Conservation (phyloP, 2,888 invertebrate species). For the Cerastoderma edule region DNA sequence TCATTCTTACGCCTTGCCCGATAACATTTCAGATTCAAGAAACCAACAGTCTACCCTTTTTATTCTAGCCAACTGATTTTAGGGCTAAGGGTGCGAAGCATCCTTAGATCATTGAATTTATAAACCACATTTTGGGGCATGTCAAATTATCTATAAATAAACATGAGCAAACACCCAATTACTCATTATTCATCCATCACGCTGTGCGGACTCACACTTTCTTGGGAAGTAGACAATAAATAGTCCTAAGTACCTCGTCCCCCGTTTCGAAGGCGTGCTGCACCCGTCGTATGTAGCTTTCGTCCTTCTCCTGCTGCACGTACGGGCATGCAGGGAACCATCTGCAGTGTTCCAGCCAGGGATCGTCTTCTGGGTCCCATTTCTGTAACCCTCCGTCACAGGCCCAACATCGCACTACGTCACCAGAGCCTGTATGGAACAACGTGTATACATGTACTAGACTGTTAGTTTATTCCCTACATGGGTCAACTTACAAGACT, state of each 20-base stretch:
- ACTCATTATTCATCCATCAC: neutral
- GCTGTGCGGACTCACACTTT: no score
- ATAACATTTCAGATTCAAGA: no score
- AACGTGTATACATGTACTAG: no score
- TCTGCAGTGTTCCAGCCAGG: slow-evolving; percentile 42
- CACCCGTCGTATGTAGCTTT: slow-evolving; percentile 26
- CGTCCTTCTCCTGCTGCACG: slow-evolving; percentile 23
- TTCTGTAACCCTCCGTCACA: slow-evolving; percentile 35
- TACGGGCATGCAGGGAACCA: slow-evolving; percentile 38
- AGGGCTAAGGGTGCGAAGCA: neutral
- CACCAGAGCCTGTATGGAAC: slow-evolving; percentile 16
- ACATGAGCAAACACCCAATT: neutral
- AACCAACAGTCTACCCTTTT: no score
- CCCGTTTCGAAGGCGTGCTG: slow-evolving; percentile 6
- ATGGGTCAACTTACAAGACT: no score
- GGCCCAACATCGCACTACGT: slow-evolving; percentile 33
- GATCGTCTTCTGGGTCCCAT: slow-evolving; percentile 36
- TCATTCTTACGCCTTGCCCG: no score
- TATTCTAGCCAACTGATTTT: no score
- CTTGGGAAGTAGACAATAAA: no score
- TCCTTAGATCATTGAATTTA: neutral
- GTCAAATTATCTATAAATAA: neutral
- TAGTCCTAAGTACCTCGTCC: slow-evolving; percentile 9
- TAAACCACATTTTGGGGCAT: neutral
- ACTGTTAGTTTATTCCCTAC: no score